Evolutionary conservation across 1,140 invertebrate species (phyloP), one percentile per base, ranked within the genome.

Genomic region (Trinorchestia longiramus): DNA sequence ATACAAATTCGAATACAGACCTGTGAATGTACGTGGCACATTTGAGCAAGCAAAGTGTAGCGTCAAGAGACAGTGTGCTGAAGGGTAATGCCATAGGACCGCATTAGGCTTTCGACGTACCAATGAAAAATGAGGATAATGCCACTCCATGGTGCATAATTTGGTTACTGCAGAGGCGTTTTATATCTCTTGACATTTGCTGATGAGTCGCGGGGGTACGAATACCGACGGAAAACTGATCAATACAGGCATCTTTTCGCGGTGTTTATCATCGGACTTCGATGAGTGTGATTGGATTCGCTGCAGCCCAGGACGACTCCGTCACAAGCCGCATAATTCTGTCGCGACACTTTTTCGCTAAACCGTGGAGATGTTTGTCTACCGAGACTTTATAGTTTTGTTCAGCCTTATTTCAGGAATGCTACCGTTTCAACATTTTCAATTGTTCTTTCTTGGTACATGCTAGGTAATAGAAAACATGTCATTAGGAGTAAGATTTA

Each of bases 101-200:
- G 28, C 62, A 36, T 77, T 77, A 77, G 62, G 62, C 62, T 77
- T 77, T 77, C 15, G 62, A 36, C 62, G 62, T 28, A 77, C 62
- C 62, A 77, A 36, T 28, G 62, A 77, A 77, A 77, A 77, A 77
- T 53, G 28, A 11, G 62, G 62, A 77, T 77, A 77, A 77, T 77
- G 62, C 62, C 62, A 77, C 62, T 77, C 62, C 62, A 77, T 36
- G 62, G 62, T 36, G 62, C 62, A 77, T 77, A 77, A 77, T 77
- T 77, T 77, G 62, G 62, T 77, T 77, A 77, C 62, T 77, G 62
- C 62, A 28, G 62, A 77, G 11, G 62, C 62, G 62, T 77, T 77
- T 77, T 77, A 77, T 77, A 77, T 77, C 62, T 77, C 62, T 77
- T 77, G 62, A 77, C 62, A 77, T 77, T 77, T 77, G 62, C 62